Evolutionary conservation across 2,888 invertebrate genomes (phyloP).

Genomic region (Drosophila fulvimacula): DNA sequence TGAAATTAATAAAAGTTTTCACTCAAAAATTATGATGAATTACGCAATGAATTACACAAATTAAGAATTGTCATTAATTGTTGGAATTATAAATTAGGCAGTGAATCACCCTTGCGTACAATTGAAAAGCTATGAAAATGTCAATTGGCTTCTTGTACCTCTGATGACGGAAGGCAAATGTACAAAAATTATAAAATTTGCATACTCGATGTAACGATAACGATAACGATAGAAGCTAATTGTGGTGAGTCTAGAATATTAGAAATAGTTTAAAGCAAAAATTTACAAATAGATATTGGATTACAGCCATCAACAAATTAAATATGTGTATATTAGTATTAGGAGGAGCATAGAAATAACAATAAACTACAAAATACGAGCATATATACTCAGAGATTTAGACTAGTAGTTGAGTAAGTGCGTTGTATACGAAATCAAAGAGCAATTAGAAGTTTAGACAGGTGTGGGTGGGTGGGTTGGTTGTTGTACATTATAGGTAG

Average conservation of each 20-base stretch:
- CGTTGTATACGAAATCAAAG: constrained; percentile 54
- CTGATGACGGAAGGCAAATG: constrained; percentile 20
- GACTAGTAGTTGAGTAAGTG: constrained; percentile 49
- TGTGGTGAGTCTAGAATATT: constrained; percentile 47
- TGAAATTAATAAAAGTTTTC: neutral
- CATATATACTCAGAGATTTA: constrained; percentile 32
- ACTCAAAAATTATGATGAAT: neutral
- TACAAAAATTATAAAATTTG: constrained; percentile 37
- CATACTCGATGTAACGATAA: constrained; percentile 28
- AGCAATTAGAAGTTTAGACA: constrained; percentile 58
- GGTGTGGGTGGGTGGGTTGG: constrained; percentile 22
- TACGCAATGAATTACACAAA: neutral
- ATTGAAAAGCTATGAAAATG: constrained; percentile 40
- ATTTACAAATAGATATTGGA: constrained; percentile 50
- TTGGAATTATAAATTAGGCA: neutral
- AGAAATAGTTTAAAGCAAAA: constrained; percentile 56
- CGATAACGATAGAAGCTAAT: constrained; percentile 27
- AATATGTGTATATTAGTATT: constrained; percentile 35
- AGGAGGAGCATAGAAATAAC: constrained; percentile 40
- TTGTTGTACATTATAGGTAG: constrained; percentile 39
- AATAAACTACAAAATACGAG: constrained; percentile 37
- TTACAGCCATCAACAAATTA: constrained; percentile 61
- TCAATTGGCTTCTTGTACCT: constrained; percentile 34
- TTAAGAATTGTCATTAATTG: neutral
- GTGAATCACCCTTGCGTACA: constrained; percentile 50